Evolutionary conservation across 2,797 vertebrate species (phyloP).

Genomic region (Macroramphosus scolopax): DNA sequence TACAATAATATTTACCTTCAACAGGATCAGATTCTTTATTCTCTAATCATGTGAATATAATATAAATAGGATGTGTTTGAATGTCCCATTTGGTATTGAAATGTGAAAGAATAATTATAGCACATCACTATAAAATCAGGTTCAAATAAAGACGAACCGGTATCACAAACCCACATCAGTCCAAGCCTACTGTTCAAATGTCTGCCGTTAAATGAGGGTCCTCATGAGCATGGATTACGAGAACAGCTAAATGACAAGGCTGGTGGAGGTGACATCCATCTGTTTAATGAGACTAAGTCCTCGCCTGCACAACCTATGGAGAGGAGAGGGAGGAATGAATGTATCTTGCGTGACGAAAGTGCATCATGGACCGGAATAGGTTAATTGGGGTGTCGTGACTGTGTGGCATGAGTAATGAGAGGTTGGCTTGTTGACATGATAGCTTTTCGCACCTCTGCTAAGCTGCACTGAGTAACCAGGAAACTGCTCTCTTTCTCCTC

Average conservation of each 20-base stretch:
- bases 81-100: no score
- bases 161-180: slow-evolving; percentile 20
- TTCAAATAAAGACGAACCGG: not conserved
- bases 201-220: slow-evolving; percentile 24
- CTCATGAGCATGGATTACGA: slow-evolving; percentile 40
- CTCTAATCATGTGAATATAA: no score
- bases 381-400: slow-evolving; percentile 71
- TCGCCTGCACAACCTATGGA: slow-evolving; percentile 18
- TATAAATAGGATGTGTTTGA: no score
- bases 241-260: slow-evolving; percentile 40
- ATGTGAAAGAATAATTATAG: no score
- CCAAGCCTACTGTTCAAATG: slow-evolving; percentile 21
- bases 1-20: no score
- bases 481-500: slow-evolving; percentile 24
- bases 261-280: slow-evolving; percentile 31
- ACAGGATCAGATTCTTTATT: no score
- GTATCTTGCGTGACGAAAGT: slow-evolving; percentile 62
- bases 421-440: slow-evolving; percentile 71
- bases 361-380: slow-evolving; percentile 62
- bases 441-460: slow-evolving; percentile 59
- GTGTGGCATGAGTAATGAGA: slow-evolving; percentile 70
- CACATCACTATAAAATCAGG: no score
- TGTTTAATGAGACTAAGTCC: slow-evolving; percentile 57
- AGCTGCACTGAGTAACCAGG: slow-evolving; percentile 52
- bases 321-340: slow-evolving; percentile 39